A percentile compares a stretch with the other conserved stretches of the same genome.
Evolutionary conservation across 2,113 vertebrate species (phyloP).

Genomic region (Arothron firmamentum): DNA sequence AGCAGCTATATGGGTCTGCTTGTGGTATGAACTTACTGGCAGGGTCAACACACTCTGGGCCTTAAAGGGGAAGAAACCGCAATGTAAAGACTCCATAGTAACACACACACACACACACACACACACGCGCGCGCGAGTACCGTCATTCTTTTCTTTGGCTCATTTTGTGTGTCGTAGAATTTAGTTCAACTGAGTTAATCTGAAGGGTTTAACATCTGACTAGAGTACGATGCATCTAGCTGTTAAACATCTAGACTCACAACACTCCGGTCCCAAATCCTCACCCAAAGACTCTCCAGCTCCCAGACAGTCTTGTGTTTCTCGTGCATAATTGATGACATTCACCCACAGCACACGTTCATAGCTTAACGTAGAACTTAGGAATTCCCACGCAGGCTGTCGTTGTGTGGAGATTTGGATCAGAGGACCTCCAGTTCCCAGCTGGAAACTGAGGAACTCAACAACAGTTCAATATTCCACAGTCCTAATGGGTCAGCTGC

Average conservation of each 20-base stretch:
- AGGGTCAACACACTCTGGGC: conserved; percentile 61
- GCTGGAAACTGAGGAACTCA: conserved; percentile 26
- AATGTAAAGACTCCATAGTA: conserved; percentile 32
- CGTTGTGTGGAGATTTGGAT: conserved; percentile 45
- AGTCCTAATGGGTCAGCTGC: not conserved
- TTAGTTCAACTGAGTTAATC: too few relatives aligned
- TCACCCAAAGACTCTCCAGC: conserved; percentile 35
- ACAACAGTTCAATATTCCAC: not conserved
- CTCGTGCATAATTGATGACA: conserved; percentile 73
- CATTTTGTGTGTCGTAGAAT: too few relatives aligned
- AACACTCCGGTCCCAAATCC: conserved; percentile 1
- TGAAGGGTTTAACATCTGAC: not conserved
- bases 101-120: conserved; percentile 14
- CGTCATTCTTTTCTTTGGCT: too few relatives aligned
- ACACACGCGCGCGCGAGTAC: not conserved
- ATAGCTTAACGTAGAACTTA: conserved; percentile 67
- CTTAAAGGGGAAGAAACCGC: conserved; percentile 65
- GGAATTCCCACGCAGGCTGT: conserved; percentile 67
- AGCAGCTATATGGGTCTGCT: conserved; percentile 70
- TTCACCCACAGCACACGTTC: conserved; percentile 71
- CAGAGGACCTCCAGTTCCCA: conserved; percentile 27
- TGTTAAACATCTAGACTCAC: conserved; percentile 1
- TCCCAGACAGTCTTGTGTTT: conserved; percentile 52
- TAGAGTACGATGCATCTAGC: not conserved
- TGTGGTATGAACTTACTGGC: conserved; percentile 67